Evolutionary conservation across 2,797 vertebrate species (phyloP), one percentile per base, ranked within the genome.

Genomic region (Hemibagrus guttatus): DNA sequence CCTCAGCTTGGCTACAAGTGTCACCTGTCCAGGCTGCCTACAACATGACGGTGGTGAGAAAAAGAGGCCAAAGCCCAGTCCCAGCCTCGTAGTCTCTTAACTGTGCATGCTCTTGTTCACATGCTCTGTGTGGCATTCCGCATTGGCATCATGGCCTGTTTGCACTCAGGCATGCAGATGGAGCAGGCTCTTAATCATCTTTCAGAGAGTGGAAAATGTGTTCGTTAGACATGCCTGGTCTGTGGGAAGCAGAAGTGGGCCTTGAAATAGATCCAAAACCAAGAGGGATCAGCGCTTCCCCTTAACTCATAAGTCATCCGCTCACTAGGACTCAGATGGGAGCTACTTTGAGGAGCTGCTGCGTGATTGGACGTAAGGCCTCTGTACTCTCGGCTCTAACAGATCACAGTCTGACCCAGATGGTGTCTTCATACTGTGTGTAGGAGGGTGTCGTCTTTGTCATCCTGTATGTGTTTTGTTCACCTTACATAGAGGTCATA

Each of bases 181-280:
- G 28, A 83, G 35, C 26, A 63, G 69, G 71, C 81, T 78, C 72
- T 68, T 87, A 83, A 78, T 87, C 72, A 83, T 87, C 61, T 42
- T 31, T 26, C 59, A 56, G 39, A 78, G 21, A 39, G 64, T 81
- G 80, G 72, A 75, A 86, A 84, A 89, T 87, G 68, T 87, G 74
- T 85, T 35, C 0, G 56, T 31, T 66, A 56, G 75, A 72, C 49
- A 11, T 49, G 31, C 49, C 21, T 31, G 7, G 71, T 80, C 31
- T 87, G 78, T 79, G 68, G 74, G 54, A 88, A 89, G 83, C 88
- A 59, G 76, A 84, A 89, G 86, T 74, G 76, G 76, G 56, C 59
- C 84, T 87, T 84, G 76, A 85, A 87, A 85, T 79, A 80, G 59
- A 56, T 79, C 71, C 23, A 12, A 28, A 87, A 19, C n/a, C 64